Conservation (phyloP, 2,888 invertebrate genomes). For the Andrena minutula region DNA sequence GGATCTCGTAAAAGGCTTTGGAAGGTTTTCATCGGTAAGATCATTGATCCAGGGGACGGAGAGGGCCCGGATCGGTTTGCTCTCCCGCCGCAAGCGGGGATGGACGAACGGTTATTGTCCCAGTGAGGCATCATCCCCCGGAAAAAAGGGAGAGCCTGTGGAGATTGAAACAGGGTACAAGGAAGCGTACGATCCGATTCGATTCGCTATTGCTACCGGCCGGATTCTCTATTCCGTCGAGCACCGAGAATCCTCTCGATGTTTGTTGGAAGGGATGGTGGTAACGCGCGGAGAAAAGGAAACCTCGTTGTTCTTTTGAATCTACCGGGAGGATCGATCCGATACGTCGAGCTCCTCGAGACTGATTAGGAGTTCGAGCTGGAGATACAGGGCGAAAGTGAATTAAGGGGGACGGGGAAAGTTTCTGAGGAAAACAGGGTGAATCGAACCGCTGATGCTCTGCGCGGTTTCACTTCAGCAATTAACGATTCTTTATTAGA, state of each 20-base stretch:
- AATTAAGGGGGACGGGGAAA: not conserved
- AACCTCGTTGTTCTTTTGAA: constrained; percentile 12
- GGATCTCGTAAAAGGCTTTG: constrained; percentile 19
- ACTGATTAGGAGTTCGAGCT: constrained; percentile 4
- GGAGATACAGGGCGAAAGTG: not conserved
- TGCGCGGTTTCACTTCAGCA: not conserved
- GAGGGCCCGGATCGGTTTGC: constrained; percentile 32
- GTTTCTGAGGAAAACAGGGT: not conserved
- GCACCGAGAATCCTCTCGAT: not conserved
- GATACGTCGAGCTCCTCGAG: not conserved
- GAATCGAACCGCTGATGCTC: not conserved
- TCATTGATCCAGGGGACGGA: constrained; percentile 14
- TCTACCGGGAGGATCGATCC: not conserved
- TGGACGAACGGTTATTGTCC: constrained; percentile 41
- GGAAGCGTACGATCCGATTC: constrained; percentile 32
- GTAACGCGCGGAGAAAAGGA: not conserved
- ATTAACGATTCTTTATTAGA: not conserved
- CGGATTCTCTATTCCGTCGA: not conserved
- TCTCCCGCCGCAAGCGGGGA: constrained; percentile 4
- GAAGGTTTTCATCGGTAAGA: constrained; percentile 16
- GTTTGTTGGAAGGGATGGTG: constrained; percentile 24
- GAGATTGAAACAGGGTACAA: constrained; percentile 5
- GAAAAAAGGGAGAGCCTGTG: constrained; percentile 16
- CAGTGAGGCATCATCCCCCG: constrained; percentile 29
- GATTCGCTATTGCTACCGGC: constrained; percentile 15